Evolutionary conservation across 1,140 invertebrate species (phyloP).

Genomic region (Drosophila ananassae): DNA sequence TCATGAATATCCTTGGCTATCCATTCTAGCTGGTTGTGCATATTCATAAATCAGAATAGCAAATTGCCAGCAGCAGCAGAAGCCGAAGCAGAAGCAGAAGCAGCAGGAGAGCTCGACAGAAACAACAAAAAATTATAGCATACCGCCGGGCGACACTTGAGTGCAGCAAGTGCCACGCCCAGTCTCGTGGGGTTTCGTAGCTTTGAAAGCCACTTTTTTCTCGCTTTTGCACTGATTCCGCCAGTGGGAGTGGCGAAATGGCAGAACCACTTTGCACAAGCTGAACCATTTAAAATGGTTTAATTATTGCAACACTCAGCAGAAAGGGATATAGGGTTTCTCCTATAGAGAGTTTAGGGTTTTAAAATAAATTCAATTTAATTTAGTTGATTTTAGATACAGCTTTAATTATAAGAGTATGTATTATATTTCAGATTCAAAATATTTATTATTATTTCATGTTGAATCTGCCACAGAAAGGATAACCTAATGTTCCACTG

Average conservation of each 20-base stretch:
- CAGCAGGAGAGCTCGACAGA: background rate
- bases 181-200: conserved; percentile 20
- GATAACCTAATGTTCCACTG: too few relatives aligned
- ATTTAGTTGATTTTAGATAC: background rate
- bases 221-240: conserved; percentile 17
- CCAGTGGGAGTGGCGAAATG: conserved; percentile 8
- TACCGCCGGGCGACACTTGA: conserved; percentile 50
- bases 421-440: too few relatives aligned
- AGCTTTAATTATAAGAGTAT: too few relatives aligned
- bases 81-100: conserved; percentile 16
- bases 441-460: too few relatives aligned
- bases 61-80: conserved; percentile 28
- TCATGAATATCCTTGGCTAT: background rate
- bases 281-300: conserved; percentile 28
- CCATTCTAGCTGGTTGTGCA: background rate
- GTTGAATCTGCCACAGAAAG: background rate
- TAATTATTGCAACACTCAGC: conserved; percentile 18
- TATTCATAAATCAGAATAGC: conserved; percentile 50
- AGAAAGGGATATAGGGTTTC: background rate
- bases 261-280: conserved; percentile 9
- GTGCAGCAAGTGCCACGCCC: conserved; percentile 54
- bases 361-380: background rate
- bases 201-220: conserved; percentile 10
- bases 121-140: conserved; percentile 23
- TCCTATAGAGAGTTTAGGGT: background rate